A percentile compares a stretch with the other conserved stretches of the same genome.
Conservation (phyloP, 1,140 invertebrate genomes). For the Gyrodactylus bullatarudis region DNA sequence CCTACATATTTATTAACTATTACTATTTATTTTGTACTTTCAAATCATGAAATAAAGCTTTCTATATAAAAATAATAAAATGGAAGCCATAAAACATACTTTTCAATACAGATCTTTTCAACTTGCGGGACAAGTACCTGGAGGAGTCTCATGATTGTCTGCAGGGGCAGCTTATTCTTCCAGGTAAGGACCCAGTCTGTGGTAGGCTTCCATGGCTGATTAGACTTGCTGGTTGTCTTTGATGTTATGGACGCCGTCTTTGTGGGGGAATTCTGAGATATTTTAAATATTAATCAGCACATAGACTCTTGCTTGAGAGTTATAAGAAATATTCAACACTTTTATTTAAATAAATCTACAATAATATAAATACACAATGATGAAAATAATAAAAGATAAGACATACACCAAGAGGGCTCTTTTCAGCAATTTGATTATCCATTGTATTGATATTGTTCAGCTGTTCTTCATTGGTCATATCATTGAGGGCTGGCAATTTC, state of each 20-base stretch:
- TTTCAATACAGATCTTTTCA: conserved; percentile 98
- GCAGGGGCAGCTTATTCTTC: conserved; percentile 76
- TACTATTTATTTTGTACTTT: too few relatives aligned
- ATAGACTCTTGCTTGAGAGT: too few relatives aligned
- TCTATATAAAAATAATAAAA: too few relatives aligned
- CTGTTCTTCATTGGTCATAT: conserved; percentile 14
- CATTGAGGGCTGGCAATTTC: conserved; percentile 38
- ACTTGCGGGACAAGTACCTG: conserved; percentile 96
- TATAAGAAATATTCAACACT: too few relatives aligned
- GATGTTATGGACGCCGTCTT: conserved; percentile 9
- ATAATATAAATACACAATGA: too few relatives aligned
- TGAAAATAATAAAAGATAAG: too few relatives aligned
- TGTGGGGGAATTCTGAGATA: conserved; percentile 10
- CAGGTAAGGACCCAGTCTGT: conserved; percentile 70
- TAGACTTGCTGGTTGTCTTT: conserved; percentile 4
- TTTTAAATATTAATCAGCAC: too few relatives aligned
- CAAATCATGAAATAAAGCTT: too few relatives aligned
- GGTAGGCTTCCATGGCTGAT: conserved; percentile 36
- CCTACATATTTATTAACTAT: too few relatives aligned
- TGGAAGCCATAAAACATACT: conserved; percentile 32
- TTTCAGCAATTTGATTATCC: too few relatives aligned
- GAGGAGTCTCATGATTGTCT: conserved; percentile 86
- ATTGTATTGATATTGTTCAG: neutral
- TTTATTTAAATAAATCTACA: too few relatives aligned
- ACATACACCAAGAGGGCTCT: too few relatives aligned